Conservation (phyloP, 2,888 invertebrate genomes). For the Phaonia tiefii region DNA sequence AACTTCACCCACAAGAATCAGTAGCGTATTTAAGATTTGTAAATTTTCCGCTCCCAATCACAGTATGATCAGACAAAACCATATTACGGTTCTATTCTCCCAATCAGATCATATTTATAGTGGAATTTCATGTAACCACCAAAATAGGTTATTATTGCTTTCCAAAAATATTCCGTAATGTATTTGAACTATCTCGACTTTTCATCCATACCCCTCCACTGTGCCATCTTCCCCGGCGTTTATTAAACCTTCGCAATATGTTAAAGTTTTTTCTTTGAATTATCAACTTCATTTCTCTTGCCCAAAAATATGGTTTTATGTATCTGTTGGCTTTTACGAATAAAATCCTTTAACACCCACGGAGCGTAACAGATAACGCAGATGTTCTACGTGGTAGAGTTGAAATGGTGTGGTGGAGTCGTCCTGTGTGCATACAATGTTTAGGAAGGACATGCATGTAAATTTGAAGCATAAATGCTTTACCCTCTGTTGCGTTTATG, state of each 20-base stretch:
- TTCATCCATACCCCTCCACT: conserved; percentile 4
- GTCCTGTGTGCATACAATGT: conserved; percentile 73
- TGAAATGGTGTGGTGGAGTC: too few relatives aligned
- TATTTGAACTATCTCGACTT: too few relatives aligned
- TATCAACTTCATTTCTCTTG: conserved; percentile 2
- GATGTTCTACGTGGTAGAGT: background rate
- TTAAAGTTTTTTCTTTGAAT: conserved; percentile 15
- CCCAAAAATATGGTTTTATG: background rate
- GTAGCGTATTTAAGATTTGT: too few relatives aligned
- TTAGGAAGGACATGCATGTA: conserved; percentile 77
- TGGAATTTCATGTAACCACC: too few relatives aligned
- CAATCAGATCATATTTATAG: too few relatives aligned
- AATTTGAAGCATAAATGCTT: conserved; percentile 72
- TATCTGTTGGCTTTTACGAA: conserved; percentile 24
- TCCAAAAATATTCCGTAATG: too few relatives aligned
- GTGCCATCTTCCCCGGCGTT: background rate
- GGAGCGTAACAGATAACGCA: conserved; percentile 5
- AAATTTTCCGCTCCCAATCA: too few relatives aligned
- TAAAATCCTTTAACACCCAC: conserved; percentile 52
- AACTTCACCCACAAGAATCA: too few relatives aligned
- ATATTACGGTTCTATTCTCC: too few relatives aligned
- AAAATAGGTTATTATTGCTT: too few relatives aligned
- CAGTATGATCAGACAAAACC: too few relatives aligned
- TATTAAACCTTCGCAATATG: conserved; percentile 35
- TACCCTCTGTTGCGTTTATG: conserved; percentile 47